Evolutionary conservation across 1,140 invertebrate species (phyloP), one percentile per base, ranked within the genome.

Genomic region (Penaeus chinensis): DNA sequence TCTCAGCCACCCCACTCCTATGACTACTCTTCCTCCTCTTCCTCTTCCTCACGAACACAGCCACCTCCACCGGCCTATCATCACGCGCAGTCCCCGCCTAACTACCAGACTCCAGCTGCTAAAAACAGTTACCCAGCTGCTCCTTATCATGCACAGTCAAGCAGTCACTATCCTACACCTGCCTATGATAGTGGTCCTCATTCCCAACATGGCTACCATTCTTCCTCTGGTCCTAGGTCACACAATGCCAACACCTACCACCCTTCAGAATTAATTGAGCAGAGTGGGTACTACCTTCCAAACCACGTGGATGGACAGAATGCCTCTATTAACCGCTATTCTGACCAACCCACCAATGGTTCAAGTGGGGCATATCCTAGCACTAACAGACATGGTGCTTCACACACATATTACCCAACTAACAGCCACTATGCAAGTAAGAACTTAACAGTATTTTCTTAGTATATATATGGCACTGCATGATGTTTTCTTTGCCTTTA

Each of bases 391-490:
- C 71, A 82, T 37, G 32, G 81, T 82, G 81, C 81, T 69, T 82
- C 81, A 82, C 63, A 82, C 19, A 42, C 81, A 65, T 47, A 85
- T 85, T 85, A 80, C 63, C 71, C 77, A 63, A 85, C 77, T 85
- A 85, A 85, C 84, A 85, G 77, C 84, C 78, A 85, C 62, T 85
- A 85, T 85, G 84, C 84, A 85, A 85, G 84, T 85, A 85, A 85
- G 84, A 54, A 85, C 61, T 27, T 54, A 16, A 54, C 54, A 32
- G 80, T 62, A 62, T 82, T 63, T 63, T 62, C 63, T 82, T 27
- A 22, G 63, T 82, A 42, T 63, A 4, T 66, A 18, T 63, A 66
- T 37, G 24, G 10, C 24, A 13, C 63, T 32, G 80, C 32, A 54
- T 54, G 54, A 2, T 54, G 54, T 82, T 27, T 74, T 37, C 66